Evolutionary conservation across 2,797 vertebrate genomes (phyloP).

Genomic region (Austrolebias charrua): DNA sequence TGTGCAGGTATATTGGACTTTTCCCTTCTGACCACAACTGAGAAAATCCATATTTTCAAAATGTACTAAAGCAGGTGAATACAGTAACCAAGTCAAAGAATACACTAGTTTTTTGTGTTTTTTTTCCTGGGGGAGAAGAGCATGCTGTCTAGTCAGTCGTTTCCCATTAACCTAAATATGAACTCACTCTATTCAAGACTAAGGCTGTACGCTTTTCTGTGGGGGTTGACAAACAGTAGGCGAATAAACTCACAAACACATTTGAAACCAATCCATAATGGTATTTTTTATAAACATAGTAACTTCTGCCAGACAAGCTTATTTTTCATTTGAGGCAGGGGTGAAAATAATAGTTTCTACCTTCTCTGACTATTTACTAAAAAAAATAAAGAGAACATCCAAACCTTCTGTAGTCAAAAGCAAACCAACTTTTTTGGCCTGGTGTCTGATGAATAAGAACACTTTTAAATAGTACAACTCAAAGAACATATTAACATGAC

Average conservation of each 20-base stretch:
- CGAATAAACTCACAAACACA: slow-evolving; percentile 50
- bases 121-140: slow-evolving; percentile 26
- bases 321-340: slow-evolving; percentile 53
- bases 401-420: slow-evolving; percentile 45
- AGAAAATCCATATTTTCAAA: slow-evolving; percentile 16
- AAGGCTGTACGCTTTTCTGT: slow-evolving; percentile 41
- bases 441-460: not conserved
- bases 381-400: slow-evolving; percentile 52
- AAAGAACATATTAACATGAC: not conserved
- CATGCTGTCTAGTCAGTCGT: slow-evolving; percentile 53
- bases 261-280: slow-evolving; percentile 65
- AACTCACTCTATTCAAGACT: slow-evolving; percentile 48
- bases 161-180: slow-evolving; percentile 61
- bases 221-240: slow-evolving; percentile 39
- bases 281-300: slow-evolving; percentile 71
- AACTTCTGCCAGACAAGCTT: slow-evolving; percentile 43
- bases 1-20: slow-evolving; percentile 33
- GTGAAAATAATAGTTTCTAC: slow-evolving; percentile 55
- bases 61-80: slow-evolving; percentile 25
- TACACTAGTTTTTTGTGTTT: slow-evolving; percentile 18
- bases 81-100: slow-evolving; percentile 13
- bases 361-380: slow-evolving; percentile 39
- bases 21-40: slow-evolving; percentile 18
- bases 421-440: slow-evolving; percentile 40
- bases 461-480: slow-evolving; percentile 13